These are phyloP conservation scores for Ephestia elutella DNA, from an alignment of 1,140 invertebrate genomes.

Conservation along the genomic window DNA sequence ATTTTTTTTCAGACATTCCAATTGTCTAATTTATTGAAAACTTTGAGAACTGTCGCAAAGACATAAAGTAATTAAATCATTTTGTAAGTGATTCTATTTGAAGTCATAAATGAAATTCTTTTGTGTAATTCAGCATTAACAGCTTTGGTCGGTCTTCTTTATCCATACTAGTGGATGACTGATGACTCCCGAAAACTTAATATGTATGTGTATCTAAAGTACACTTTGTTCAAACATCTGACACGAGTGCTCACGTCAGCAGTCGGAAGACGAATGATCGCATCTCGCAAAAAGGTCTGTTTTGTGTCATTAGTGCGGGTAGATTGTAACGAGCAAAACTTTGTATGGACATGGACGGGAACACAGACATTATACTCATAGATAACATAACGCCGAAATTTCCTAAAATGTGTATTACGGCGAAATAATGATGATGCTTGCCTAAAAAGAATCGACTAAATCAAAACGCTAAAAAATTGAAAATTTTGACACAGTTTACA, in stretches of 20 bases:
- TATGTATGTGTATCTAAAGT: not conserved
- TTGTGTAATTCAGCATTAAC: no score
- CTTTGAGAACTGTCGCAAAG: slow-evolving; percentile 16
- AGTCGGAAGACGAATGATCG: slow-evolving; percentile 55
- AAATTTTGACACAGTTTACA: no score
- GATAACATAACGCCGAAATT: not conserved
- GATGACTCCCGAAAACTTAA: not conserved
- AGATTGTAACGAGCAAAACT: slow-evolving; percentile 42
- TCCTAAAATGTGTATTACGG: not conserved
- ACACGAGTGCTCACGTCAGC: slow-evolving; percentile 38
- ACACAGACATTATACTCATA: not conserved
- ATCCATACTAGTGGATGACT: no score
- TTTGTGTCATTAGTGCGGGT: slow-evolving; percentile 54
- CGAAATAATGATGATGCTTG: no score
- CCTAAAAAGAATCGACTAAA: no score
- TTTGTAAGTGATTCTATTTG: not conserved
- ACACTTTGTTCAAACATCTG: slow-evolving; percentile 8
- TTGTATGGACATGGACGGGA: slow-evolving; percentile 30
- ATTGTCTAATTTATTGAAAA: slow-evolving; percentile 22
- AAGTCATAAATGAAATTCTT: no score
- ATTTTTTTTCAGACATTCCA: slow-evolving; percentile 34
- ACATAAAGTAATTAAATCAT: slow-evolving; percentile 11
- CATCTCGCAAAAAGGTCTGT: slow-evolving; percentile 52
- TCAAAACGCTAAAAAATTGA: no score
- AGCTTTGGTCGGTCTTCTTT: no score